Base-by-base conservation (phyloP, 2,888 invertebrate genomes). In the Ectemnius cavifrons region DNA sequence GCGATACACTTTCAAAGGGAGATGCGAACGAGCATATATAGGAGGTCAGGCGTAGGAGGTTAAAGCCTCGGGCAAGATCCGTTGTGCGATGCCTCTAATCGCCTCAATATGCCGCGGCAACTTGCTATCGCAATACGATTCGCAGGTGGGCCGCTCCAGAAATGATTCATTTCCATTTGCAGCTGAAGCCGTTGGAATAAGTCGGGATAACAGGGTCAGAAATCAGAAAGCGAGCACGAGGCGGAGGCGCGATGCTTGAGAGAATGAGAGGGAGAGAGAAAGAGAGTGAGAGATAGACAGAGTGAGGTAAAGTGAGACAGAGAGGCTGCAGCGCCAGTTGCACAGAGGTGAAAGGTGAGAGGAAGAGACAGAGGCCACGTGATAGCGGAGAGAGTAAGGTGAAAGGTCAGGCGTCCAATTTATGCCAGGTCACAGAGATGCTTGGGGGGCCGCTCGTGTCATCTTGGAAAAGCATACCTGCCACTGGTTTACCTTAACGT, bases 381-480 rank as follows among this genome's bases (percentile, higher is more conserved):
- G 52, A 52, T 52, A 52, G n/a, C 37, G 37, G 37, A 28, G 58
- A 52, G 75, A 71, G 71, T 76, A 84, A 84, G 80, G 82, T 84
- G 78, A 85, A 82, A 86, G 86, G 84, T 86, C 80, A 79, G 67
- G 75, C 78, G 81, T 83, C 71, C 82, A 79, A 81, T 79, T 79
- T 69, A 28, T 71, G 71, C 60, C 74, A 72, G 83, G 84, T 85
- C 83, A 84, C 60, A 66, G 64, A 75, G 67, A 67, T 47, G 68
- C 69, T 67, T 45, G 62, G 20, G 37, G 37, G 63, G 78, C 60
- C 20, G 37, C 62, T 49, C 73, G 69, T 61, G 67, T 18, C 56
- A 62, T 11, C 3, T 27, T 52, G 52, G 8, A 16, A 14, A 14
- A 52, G 13, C 16, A 5, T 52, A 52, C n/a, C 52, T 52, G n/a